Conservation (phyloP, 1,140 invertebrate genomes). For the Belonocnema kinseyi region DNA sequence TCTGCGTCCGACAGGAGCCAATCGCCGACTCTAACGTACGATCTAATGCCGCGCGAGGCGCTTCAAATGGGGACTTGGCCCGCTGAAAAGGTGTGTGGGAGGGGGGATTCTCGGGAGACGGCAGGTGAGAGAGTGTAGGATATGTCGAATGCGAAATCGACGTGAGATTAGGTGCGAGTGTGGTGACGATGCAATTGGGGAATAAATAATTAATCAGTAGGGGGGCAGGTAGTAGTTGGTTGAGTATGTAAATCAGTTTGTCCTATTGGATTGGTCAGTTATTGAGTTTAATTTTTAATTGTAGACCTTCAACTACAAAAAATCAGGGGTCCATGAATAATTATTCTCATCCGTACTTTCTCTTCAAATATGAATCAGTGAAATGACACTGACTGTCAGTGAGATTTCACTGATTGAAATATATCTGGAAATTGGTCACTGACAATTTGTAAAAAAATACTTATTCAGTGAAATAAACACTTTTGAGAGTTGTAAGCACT, state of each 20-base stretch:
- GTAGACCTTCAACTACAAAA: too few relatives aligned
- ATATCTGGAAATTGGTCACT: too few relatives aligned
- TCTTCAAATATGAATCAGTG: too few relatives aligned
- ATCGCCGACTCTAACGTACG: slow-evolving; percentile 69
- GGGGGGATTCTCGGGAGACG: slow-evolving; percentile 32
- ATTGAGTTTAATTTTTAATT: neutral
- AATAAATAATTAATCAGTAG: slow-evolving; percentile 6
- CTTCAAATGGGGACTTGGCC: slow-evolving; percentile 39
- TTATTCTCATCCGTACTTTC: too few relatives aligned
- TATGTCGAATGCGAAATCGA: slow-evolving; percentile 39
- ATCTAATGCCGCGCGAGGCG: slow-evolving; percentile 63
- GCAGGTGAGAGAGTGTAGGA: slow-evolving; percentile 5
- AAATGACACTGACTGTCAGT: too few relatives aligned
- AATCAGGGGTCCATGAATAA: too few relatives aligned
- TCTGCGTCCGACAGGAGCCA: slow-evolving; percentile 67
- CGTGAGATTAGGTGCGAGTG: neutral
- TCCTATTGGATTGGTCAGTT: neutral
- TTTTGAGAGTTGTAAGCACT: too few relatives aligned
- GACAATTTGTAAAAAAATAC: too few relatives aligned
- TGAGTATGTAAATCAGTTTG: too few relatives aligned
- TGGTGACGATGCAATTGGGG: neutral
- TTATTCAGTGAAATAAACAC: too few relatives aligned
- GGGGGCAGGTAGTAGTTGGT: neutral
- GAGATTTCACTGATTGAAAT: too few relatives aligned
- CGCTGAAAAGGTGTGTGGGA: slow-evolving; percentile 29